Evolutionary conservation across 2,797 vertebrate genomes (phyloP), one percentile per base, ranked within the genome.

Genomic region (Simalia tracyae): DNA sequence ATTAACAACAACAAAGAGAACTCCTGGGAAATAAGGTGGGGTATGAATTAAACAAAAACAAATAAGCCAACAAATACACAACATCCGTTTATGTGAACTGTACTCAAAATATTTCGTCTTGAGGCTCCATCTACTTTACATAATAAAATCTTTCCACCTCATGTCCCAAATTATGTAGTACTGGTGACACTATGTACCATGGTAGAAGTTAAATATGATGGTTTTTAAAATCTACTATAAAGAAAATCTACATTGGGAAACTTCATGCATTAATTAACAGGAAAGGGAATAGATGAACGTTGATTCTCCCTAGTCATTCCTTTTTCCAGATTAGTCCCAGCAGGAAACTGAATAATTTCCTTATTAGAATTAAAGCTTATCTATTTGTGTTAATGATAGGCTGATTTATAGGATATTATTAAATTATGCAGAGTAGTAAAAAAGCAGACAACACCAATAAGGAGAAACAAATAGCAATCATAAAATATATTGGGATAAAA

Each of bases 331-430:
- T 90, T 93, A 92, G 90, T 92, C 95, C 88, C 57, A 90, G 90
- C 93, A 93, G 87, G 94, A 88, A 96, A 93, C 84, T 59, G 95
- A 93, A 95, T 94, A 92, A 93, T 96, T 94, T 89, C 93, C 95
- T 92, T 91, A 94, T 90, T 54, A 91, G 84, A 88, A 88, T 5
- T 96, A 92, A 95, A 93, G 15, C 19, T 92, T 89, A 84, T 63
- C 57, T 94, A 91, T 94, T 95, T 93, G 88, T 86, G 89, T 36
- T 92, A 88, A 94, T 94, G 93, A 89, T 5, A 84, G 76, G 0
- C 57, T 96, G 94, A 95, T 92, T 95, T 94, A 95, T 76, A 94
- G 84, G 6, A 92, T 93, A 84, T 91, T 93, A 60, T 81, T 94
- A 95, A 90, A 66, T 90, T 94, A 95, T 94, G 94, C 56, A 84